A percentile compares a stretch with the other conserved stretches of the same genome.
Conservation (phyloP, 2,797 vertebrate species). For the Etheostoma nigrum region DNA sequence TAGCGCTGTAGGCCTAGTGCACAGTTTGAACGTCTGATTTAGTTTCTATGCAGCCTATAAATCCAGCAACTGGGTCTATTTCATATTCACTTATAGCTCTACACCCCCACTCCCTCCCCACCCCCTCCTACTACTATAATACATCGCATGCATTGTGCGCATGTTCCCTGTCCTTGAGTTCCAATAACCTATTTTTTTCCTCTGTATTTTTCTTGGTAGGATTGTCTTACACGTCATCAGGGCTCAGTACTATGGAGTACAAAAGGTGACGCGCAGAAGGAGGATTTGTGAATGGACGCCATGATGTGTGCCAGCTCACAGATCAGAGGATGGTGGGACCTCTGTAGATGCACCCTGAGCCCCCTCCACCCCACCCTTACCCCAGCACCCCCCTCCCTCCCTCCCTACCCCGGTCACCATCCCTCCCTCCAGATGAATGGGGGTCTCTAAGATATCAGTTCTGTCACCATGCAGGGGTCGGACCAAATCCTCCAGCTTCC, state of each 20-base stretch:
- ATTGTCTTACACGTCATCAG: conserved; percentile 79
- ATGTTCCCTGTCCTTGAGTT: conserved; percentile 80
- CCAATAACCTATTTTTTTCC: conserved; percentile 75
- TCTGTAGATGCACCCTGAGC: conserved; percentile 84
- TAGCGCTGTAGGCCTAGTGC: not conserved
- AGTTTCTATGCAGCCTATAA: conserved; percentile 47
- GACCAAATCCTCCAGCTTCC: conserved; percentile 81
- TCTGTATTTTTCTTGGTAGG: conserved; percentile 72
- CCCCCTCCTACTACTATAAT: conserved; percentile 54
- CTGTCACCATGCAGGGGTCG: conserved; percentile 82
- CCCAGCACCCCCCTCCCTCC: not conserved
- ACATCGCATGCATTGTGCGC: conserved; percentile 73
- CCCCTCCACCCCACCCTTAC: conserved; percentile 54
- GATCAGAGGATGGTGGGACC: conserved; percentile 84
- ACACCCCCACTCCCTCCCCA: conserved; percentile 11
- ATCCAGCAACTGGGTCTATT: conserved; percentile 51
- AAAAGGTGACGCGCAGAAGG: conserved; percentile 82
- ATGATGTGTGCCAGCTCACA: conserved; percentile 86
- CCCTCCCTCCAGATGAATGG: conserved; percentile 76
- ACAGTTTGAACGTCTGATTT: conserved; percentile 15
- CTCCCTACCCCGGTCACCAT: conserved; percentile 41
- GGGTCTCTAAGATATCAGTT: conserved; percentile 76
- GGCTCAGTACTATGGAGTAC: conserved; percentile 75
- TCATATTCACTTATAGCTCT: conserved; percentile 70
- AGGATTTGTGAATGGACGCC: conserved; percentile 90